phyloP scores from a whole-genome alignment of 2,888 invertebrate genomes.

The Drosophila multiciliata region DNA sequence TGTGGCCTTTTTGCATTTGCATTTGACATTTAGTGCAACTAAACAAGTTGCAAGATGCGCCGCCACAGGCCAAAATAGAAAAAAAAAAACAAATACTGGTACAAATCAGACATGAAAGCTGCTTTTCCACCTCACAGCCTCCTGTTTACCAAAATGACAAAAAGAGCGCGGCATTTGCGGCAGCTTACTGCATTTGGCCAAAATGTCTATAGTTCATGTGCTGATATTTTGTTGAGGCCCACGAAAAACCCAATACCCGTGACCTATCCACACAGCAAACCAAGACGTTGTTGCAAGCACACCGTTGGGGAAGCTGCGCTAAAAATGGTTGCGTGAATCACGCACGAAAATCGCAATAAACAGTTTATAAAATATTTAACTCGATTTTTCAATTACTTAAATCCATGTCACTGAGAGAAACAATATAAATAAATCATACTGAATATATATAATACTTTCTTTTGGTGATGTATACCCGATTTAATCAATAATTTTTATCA shows the following conservation, averaged over 20 bases:
- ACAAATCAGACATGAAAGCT: conserved; percentile 50
- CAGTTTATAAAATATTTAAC: not conserved
- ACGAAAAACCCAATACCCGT: conserved; percentile 65
- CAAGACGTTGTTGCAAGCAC: conserved; percentile 11
- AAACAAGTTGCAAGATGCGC: conserved; percentile 60
- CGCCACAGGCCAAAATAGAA: conserved; percentile 14
- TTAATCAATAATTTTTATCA: not conserved
- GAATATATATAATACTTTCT: not conserved
- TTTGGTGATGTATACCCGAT: not conserved
- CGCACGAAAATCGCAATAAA: not conserved
- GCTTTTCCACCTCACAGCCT: conserved; percentile 16
- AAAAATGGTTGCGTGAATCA: conserved; percentile 44
- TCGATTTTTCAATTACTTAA: not conserved
- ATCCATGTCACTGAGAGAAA: not conserved
- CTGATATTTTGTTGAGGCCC: conserved; percentile 70
- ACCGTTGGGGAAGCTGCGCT: conserved; percentile 10
- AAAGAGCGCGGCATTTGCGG: conserved; percentile 70
- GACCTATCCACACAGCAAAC: conserved; percentile 62
- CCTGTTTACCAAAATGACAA: conserved; percentile 20
- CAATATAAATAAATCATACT: not conserved
- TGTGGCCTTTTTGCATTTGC: conserved; percentile 75
- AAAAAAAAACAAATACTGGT: conserved; percentile 8
- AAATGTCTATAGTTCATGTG: conserved; percentile 81
- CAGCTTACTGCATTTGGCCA: conserved; percentile 73
- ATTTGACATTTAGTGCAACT: conserved; percentile 72